A percentile compares a stretch with the other conserved stretches of the same genome.
Evolutionary conservation across 2,113 vertebrate genomes (phyloP).

Genomic region (Mustela nigripes): DNA sequence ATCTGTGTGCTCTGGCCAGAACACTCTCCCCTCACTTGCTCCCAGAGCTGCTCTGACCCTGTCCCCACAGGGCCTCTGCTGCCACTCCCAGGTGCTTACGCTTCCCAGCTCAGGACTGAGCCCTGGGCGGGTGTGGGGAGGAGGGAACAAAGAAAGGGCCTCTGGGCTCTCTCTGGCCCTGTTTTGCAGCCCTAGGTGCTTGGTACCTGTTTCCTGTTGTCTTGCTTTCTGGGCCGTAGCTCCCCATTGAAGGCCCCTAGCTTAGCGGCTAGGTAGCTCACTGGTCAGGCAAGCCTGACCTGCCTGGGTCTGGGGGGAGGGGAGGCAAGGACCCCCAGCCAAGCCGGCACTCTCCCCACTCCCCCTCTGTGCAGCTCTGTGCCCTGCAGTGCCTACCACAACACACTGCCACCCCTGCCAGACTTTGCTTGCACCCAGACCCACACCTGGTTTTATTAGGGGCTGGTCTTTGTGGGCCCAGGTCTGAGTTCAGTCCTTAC

Average conservation of each 20-base stretch:
- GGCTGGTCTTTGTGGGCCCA: not conserved
- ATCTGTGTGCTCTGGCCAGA: not conserved
- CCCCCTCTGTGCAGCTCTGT: not conserved
- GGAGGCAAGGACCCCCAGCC: not conserved
- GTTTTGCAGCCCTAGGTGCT: not conserved
- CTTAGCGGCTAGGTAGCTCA: not conserved
- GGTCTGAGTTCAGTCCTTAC: rapidly evolving
- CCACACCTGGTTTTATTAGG: not conserved
- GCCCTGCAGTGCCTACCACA: not conserved
- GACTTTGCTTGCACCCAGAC: not conserved
- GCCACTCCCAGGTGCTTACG: not conserved
- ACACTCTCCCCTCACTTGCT: too few relatives aligned
- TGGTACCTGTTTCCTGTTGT: not conserved
- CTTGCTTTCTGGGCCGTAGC: not conserved
- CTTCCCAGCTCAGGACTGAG: not conserved
- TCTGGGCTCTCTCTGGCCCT: not conserved
- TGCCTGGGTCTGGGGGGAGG: too few relatives aligned
- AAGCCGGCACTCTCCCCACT: not conserved
- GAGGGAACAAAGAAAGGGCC: too few relatives aligned
- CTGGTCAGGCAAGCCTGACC: not conserved
- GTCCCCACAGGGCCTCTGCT: not conserved
- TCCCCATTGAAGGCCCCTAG: not conserved
- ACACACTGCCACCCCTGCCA: rapidly evolving
- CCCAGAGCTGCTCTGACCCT: too few relatives aligned
- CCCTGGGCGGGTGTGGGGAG: too few relatives aligned